Conservation (phyloP, 1,140 invertebrate species). For the Drosophila nasuta region DNA sequence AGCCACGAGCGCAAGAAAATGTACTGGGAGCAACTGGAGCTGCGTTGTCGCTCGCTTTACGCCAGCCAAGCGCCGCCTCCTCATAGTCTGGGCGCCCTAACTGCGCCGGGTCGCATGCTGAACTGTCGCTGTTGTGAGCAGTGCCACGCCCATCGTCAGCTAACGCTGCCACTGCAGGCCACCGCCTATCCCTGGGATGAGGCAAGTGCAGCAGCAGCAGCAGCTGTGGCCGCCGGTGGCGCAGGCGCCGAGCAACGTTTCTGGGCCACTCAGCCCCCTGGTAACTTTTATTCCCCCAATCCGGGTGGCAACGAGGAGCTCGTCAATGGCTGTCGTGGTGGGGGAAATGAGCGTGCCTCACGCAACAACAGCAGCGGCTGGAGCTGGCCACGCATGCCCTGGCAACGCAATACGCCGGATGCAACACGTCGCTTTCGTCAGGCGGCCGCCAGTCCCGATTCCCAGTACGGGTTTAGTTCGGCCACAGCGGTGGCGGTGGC, state of each 20-base stretch:
- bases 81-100: conserved; percentile 53
- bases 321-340: conserved; percentile 27
- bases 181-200: conserved; percentile 80
- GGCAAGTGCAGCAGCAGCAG: conserved; percentile 63
- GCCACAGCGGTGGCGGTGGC: conserved; percentile 64
- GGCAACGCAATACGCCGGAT: conserved; percentile 84
- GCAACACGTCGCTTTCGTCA: conserved; percentile 73
- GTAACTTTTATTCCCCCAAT: conserved; percentile 93
- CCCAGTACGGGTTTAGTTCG: conserved; percentile 88
- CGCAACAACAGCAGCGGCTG: conserved; percentile 86
- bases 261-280: conserved; percentile 82
- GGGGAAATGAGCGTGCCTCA: conserved; percentile 69
- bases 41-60: conserved; percentile 92
- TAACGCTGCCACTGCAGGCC: conserved; percentile 66
- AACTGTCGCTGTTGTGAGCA: conserved; percentile 84
- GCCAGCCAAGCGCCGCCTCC: conserved; percentile 86
- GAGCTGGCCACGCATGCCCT: conserved; percentile 87
- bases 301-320: conserved; percentile 87
- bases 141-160: conserved; percentile 81
- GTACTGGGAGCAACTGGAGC: conserved; percentile 96
- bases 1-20: conserved; percentile 96
- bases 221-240: conserved; percentile 50
- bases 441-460: conserved; percentile 86
- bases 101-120: conserved; percentile 61
- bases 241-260: conserved; percentile 66